Percentiles rank a stretch among this genome's conserved stretches.
These are phyloP conservation scores for Furnarius figulus DNA, from an alignment of 2,113 vertebrate species.

Conservation along the genomic window DNA sequence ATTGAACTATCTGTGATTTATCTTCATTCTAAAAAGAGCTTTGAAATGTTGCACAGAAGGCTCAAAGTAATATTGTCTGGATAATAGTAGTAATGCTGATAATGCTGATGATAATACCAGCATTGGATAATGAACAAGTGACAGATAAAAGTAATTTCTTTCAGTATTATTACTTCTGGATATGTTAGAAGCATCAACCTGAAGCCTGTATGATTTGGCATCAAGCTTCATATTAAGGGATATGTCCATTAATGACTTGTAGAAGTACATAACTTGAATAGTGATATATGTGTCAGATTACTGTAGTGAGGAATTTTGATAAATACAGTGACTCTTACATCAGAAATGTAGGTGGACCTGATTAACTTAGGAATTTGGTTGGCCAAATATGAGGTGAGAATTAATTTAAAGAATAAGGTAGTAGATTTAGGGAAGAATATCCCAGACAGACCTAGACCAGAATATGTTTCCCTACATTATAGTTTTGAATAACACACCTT, in stretches of 20 bases:
- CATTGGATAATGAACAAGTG: not conserved
- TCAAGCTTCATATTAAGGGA: not conserved
- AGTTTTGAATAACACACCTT: not conserved
- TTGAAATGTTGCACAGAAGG: not conserved
- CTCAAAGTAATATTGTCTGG: not conserved
- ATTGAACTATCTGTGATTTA: not conserved
- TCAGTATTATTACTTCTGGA: not conserved
- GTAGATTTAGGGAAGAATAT: not conserved
- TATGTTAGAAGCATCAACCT: not conserved
- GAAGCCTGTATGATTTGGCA: not conserved
- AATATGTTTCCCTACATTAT: not conserved
- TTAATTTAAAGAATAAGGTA: constrained; percentile 13
- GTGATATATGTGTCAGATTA: not conserved
- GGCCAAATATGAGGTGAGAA: not conserved
- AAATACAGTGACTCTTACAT: not conserved
- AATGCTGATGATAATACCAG: not conserved
- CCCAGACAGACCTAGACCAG: not conserved
- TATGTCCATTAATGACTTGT: not conserved
- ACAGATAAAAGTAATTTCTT: not conserved
- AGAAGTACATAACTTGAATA: constrained; percentile 11
- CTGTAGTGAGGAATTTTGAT: not conserved
- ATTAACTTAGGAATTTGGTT: constrained; percentile 16
- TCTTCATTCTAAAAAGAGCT: not conserved
- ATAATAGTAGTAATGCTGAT: not conserved
- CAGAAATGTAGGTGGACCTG: not conserved